These are phyloP conservation scores for Diarsia dahlii DNA, from an alignment of 2,888 invertebrate species.

Conservation along the genomic window DNA sequence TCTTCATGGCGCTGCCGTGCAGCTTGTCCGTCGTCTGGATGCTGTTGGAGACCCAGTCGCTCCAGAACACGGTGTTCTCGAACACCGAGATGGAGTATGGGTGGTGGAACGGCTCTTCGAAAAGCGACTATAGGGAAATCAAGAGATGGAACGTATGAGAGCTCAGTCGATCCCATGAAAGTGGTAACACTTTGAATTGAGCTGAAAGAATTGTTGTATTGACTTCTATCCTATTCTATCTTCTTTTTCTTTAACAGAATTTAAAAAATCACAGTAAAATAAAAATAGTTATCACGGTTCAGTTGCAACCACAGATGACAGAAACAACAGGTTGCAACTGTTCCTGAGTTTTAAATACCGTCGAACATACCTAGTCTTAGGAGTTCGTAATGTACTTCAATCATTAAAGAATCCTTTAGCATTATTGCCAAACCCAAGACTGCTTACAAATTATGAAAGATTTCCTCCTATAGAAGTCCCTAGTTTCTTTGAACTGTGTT, in stretches of 20 bases:
- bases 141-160: not conserved
- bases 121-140: constrained; percentile 77
- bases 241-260: not conserved
- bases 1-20: constrained; percentile 70
- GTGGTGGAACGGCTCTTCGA: constrained; percentile 92
- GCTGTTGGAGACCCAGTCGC: constrained; percentile 95
- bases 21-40: constrained; percentile 95
- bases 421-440: not conserved
- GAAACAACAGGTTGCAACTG: not conserved
- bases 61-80: constrained; percentile 97
- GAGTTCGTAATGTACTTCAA: not conserved
- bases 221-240: not conserved
- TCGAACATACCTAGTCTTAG: not conserved
- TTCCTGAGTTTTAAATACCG: too few species aligned
- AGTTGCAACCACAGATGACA: too few species aligned
- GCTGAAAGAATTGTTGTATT: not conserved
- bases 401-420: not conserved
- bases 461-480: not conserved
- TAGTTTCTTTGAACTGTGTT: too few species aligned
- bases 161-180: not conserved
- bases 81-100: constrained; percentile 97
- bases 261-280: not conserved
- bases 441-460: not conserved
- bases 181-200: not conserved
- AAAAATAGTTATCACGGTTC: not conserved